Percentiles rank a stretch among this genome's conserved stretches.
Evolutionary conservation across 53 echinoderm and acorn worm genomes (phyloP).

Genomic region (Stichopus horrens): DNA sequence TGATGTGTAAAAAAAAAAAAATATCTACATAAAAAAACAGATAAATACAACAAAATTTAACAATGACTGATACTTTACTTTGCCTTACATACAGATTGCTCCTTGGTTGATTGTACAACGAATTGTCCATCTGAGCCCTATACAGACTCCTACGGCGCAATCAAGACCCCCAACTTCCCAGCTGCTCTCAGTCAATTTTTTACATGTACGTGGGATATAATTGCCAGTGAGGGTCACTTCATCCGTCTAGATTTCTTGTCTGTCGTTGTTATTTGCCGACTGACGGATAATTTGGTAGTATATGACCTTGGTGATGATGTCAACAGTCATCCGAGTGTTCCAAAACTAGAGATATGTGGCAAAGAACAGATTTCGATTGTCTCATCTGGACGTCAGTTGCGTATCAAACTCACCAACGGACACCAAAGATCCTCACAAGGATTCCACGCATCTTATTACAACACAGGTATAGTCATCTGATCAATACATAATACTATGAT

Average conservation of each 20-base stretch:
- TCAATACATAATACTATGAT: too few relatives aligned
- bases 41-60: too few relatives aligned
- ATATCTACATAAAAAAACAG: too few relatives aligned
- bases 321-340: neutral
- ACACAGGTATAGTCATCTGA: neutral
- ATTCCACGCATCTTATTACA: neutral
- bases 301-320: neutral
- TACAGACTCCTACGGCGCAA: neutral
- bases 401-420: neutral
- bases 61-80: too few relatives aligned
- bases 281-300: neutral
- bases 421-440: neutral
- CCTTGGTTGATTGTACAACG: neutral
- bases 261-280: neutral
- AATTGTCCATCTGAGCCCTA: neutral
- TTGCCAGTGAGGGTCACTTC: neutral
- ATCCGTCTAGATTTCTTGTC: neutral
- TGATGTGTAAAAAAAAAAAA: too few relatives aligned
- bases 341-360: neutral
- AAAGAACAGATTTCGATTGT: neutral
- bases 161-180: neutral
- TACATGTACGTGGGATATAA: neutral
- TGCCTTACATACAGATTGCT: neutral
- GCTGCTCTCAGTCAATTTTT: neutral
- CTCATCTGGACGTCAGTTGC: neutral